Conservation (phyloP, 2,888 invertebrate genomes). For the Dolomedes plantarius region DNA sequence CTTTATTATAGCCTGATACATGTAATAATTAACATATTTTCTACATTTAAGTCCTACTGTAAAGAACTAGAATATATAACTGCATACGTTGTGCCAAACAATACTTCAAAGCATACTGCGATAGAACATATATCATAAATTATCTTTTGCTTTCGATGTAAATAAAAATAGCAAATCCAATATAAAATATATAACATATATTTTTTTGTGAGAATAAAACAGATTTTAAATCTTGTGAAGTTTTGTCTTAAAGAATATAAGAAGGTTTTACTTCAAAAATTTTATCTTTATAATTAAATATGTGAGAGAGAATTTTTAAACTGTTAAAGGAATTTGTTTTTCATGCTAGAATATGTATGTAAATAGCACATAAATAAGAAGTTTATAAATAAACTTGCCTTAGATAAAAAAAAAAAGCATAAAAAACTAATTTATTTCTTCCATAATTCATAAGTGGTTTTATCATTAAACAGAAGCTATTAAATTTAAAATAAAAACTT, state of each 20-base stretch:
- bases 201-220: slow-evolving; percentile 6
- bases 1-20: too few relatives aligned
- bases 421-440: too few relatives aligned
- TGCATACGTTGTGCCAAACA: not conserved
- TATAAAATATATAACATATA: slow-evolving; percentile 10
- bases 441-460: too few relatives aligned
- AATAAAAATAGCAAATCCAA: not conserved
- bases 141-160: slow-evolving; percentile 18
- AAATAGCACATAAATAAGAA: not conserved
- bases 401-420: too few relatives aligned
- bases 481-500: too few relatives aligned
- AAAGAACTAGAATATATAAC: too few relatives aligned
- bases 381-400: not conserved
- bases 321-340: not conserved
- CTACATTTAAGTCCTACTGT: too few relatives aligned
- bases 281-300: not conserved
- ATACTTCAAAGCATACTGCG: not conserved
- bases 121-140: not conserved
- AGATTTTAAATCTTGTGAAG: slow-evolving; percentile 16
- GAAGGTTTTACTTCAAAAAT: not conserved
- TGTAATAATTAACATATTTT: too few relatives aligned
- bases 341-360: not conserved
- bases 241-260: not conserved
- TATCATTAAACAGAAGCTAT: too few relatives aligned
- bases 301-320: not conserved